Evolutionary conservation across 2,113 vertebrate genomes (phyloP), one percentile per base, ranked within the genome.

Genomic region (Monopterus albus): DNA sequence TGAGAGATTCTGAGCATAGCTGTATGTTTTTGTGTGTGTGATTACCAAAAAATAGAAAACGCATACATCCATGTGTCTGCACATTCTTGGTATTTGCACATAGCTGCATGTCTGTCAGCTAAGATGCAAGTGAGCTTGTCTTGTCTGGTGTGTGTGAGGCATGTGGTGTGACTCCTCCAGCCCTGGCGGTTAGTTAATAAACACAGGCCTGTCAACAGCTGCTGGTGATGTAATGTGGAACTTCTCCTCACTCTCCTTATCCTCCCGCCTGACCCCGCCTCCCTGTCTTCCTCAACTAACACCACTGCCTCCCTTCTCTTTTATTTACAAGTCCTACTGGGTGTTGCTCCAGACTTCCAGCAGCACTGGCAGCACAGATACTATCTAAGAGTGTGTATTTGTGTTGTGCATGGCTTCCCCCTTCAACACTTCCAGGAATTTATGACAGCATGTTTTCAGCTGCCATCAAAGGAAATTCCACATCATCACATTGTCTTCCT

Each of bases 141-240:
- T 53, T n/a, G 60, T 75, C 50, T 45, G 49, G 63, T 62, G 58
- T 18, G 68, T 6, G n/a, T 10, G 15, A 55, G 51, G 50, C 66
- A 55, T 78, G 70, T 70, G 80, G 18, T 61, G 75, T 35, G 73
- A 53, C 68, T 83, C 76, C 78, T 64, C 21, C 20, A 20, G 83
- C 55, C 26, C 71, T 75, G 72, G 78, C 82, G 82, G 84, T 73
- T 65, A 79, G 84, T 90, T 90, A 81, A 88, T 89, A 89, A 91
- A 89, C 76, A 82, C 87, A 45, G 62, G 63, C 42, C 81, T 87
- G 84, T 91, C 87, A 91, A 76, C 91, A 89, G 89, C 87, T 90
- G 88, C 82, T 76, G 84, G 62, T 92, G 90, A 91, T 88, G 89
- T 92, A 75, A 91, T 87, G 87, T 85, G 85, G 82, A 88, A 81